phyloP scores from a whole-genome alignment of 2,797 vertebrate genomes.

The Threskiornis aethiopicus region DNA sequence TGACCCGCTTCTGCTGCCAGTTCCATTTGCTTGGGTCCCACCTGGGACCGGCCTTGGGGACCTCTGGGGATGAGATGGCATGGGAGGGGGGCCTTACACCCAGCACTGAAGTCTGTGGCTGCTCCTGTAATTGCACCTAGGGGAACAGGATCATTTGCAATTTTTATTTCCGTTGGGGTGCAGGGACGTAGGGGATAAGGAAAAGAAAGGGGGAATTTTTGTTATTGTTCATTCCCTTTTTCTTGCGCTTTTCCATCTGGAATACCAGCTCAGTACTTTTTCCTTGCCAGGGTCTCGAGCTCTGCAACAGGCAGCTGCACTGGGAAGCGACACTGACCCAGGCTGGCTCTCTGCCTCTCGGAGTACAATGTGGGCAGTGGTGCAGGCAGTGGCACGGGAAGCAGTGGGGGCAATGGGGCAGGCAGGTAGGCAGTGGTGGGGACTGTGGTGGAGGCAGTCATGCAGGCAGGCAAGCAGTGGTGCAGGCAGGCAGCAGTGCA shows the following conservation, averaged over 20 bases:
- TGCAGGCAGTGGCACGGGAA: background rate
- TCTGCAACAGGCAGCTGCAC: background rate
- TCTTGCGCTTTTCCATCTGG: background rate
- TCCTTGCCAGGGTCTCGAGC: background rate
- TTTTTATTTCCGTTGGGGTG: background rate
- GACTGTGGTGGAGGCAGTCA: no score
- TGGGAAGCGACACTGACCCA: accelerated
- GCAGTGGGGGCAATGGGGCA: background rate
- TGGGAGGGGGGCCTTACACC: background rate
- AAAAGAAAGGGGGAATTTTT: background rate
- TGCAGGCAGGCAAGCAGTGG: background rate
- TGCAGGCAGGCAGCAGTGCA: background rate
- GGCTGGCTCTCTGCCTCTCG: background rate
- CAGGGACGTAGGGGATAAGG: background rate
- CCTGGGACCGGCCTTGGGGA: background rate
- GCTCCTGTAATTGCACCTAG: background rate
- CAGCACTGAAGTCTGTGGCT: background rate
- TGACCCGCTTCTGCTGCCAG: accelerated
- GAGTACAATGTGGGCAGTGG: accelerated
- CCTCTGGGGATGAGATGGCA: background rate
- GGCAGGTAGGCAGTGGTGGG: background rate
- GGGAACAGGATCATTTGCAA: background rate
- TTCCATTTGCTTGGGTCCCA: background rate
- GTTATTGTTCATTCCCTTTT: background rate
- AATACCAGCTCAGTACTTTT: background rate